Base-by-base conservation (phyloP, 2,888 invertebrate genomes). In the Ophioninae sp. region DNA sequence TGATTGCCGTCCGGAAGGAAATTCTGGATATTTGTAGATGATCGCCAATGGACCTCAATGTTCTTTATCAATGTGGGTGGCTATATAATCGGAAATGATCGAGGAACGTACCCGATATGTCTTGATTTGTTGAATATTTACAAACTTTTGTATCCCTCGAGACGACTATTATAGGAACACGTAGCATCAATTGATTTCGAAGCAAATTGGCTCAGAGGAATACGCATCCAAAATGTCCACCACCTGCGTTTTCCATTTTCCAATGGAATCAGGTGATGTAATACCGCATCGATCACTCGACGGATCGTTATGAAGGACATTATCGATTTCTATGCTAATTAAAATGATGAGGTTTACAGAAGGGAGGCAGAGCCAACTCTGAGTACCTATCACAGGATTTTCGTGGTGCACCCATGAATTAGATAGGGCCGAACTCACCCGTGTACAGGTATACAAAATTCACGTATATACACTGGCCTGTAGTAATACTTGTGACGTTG, bases 401-500 rank as follows among this genome's bases (percentile, higher is more conserved):
- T 81, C 81, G 84, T 65, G 81, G 84, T 84, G 30, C 44, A 76
- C 79, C 84, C 44, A 51, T 76, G 73, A 84, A 84, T 81, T 79
- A 81, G 79, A 68, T 68, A 72, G 81, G 79, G 67, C 76, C 75
- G 56, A 79, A 75, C 68, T 72, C 41, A 58, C 64, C 71, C 13
- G 41, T 81, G 75, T 56, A 72, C 39, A 44, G 59, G 5, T 30
- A 73, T 65, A 64, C 37, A 13, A 20, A 69, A 71, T 58, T 65
- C 23, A 23, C 44, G 13, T 65, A 71, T 58, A 71, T 58, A 51
- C 17, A 51, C 51, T 13, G 51, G 51, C 51, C 61, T 41, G 59
- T 41, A 72, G 37, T 79, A 65, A 78, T 78, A 69, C 73, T 68
- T 69, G 78, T 75, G 65, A 71, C 64, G 69, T 63, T 68, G 64